Evolutionary conservation across 2,888 invertebrate species (phyloP), one percentile per base, ranked within the genome.

Genomic region (Ochropleura plecta): DNA sequence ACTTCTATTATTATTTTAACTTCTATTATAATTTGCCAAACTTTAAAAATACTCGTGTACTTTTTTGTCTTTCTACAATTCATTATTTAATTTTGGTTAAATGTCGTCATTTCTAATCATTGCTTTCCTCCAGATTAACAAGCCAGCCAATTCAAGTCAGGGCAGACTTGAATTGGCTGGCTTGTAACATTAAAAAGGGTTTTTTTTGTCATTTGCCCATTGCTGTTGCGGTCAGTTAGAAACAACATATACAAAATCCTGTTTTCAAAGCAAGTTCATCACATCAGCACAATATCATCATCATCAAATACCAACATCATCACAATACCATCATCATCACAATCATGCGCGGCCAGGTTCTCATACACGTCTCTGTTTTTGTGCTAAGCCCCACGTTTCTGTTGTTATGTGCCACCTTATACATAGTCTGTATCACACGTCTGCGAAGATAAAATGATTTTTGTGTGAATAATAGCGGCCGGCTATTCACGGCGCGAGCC

Each of bases 391-490:
- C 16, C 16, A 59, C 59, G 30, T 59, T 30, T 30, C 16, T 59
- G 59, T 59, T 40, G 40, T 59, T 59, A 9, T 40, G 59, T 9
- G 6, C 40, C 16, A 42, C 46, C 42, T 20, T 57, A 44, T 60
- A 65, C 10, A 40, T 60, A 51, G 8, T n/a, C 44, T 40, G n/a
- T 44, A 75, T 53, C 81, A 80, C 67, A 78, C 70, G 66, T 84
- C 71, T 67, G 71, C 60, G 18, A 70, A 79, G 77, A 81, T 79
- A 80, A 80, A 86, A 84, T 87, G 59, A 78, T 84, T 84, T 82
- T 78, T 78, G 72, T 77, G 65, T 63, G 79, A 79, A 86, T 83
- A 88, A 88, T 86, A 71, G 79, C 71, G 64, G 73, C 67, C 55
- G 76, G 71, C 78, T 81, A 83, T 87, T 85, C 83, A 79, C 70